Conservation (phyloP, 1,140 invertebrate genomes). For the Grapholita molesta region DNA sequence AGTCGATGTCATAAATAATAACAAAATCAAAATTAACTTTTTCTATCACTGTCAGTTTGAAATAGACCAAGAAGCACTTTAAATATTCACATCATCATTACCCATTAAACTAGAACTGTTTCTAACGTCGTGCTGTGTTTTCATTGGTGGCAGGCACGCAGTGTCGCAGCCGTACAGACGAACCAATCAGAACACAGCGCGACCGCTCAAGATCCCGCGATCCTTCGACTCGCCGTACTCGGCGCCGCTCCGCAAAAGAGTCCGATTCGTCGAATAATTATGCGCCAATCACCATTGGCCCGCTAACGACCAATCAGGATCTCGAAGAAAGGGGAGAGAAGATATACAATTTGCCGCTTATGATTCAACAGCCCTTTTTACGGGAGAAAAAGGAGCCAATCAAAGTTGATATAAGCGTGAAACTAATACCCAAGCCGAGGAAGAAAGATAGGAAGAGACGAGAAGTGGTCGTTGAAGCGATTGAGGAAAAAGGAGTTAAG, state of each 20-base stretch:
- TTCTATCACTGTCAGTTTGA: not conserved
- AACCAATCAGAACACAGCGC: slow-evolving; percentile 77
- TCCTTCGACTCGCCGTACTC: slow-evolving; percentile 50
- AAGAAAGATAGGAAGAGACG: slow-evolving; percentile 66
- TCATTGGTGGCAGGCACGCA: slow-evolving; percentile 76
- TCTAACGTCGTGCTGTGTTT: slow-evolving; percentile 77
- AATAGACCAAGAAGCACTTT: slow-evolving; percentile 22
- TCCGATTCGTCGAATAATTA: slow-evolving; percentile 81
- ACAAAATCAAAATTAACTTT: not conserved
- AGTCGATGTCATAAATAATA: not conserved
- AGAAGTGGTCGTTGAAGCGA: slow-evolving; percentile 57
- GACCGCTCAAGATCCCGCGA: slow-evolving; percentile 63
- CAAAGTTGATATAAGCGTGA: slow-evolving; percentile 89
- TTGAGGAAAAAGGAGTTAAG: slow-evolving; percentile 54
- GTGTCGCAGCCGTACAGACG: slow-evolving; percentile 73
- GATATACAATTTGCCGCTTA: slow-evolving; percentile 76
- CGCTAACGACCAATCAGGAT: slow-evolving; percentile 77
- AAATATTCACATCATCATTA: slow-evolving; percentile 45
- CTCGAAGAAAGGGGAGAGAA: slow-evolving; percentile 71
- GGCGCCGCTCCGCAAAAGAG: slow-evolving; percentile 72
- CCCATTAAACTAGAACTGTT: slow-evolving; percentile 44
- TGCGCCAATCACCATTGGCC: slow-evolving; percentile 70
- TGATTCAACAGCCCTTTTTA: slow-evolving; percentile 82
- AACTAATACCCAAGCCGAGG: slow-evolving; percentile 83
- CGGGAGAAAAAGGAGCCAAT: slow-evolving; percentile 86